Base-by-base conservation (phyloP, 2,113 vertebrate species). In the Phalacrocorax carbo region DNA sequence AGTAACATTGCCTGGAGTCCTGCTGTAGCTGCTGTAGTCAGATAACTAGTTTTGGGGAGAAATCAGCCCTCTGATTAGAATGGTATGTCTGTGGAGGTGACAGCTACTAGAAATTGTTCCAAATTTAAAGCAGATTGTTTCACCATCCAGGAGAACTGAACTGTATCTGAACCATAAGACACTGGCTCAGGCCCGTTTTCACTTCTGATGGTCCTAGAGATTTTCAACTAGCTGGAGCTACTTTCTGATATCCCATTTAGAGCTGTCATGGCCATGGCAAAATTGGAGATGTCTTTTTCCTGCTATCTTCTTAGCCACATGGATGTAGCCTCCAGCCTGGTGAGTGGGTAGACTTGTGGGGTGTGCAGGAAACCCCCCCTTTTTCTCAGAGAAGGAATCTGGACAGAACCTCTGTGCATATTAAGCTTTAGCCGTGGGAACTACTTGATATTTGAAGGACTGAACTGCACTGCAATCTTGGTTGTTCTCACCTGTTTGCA, bases 311-410 rank as follows among this genome's bases (percentile, higher is more conserved):
- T 82, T 94, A 82, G 70, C 9, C 60, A 38, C 46, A 1, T 32
- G 78, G 85, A 94, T 80, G 61, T 52, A 89, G 85, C 57, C 85
- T 90, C 15, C 75, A 82, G 88, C 23, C 79, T 93, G 85, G 85
- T 95, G 92, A 96, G 85, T 93, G 64, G 36, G 64, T 27, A 11
- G 23, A 9, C 44, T 49, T 38, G 17, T 22, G 72, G 66, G 49
- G 10, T 75, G n/a, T 78, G 60, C 76, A 93, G 94, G 76, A 86
- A 55, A 95, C 55, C 34, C 17, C 17, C n/a, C 1, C 0, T 36
- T 52, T 52, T 64, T 49, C 34, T 78, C 51, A 51, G 62, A 73
- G 72, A 32, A 75, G n/a, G 27, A 86, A 34, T 19, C 38, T 62
- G 72, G 46, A 19, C 23, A 23, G 55, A 81, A 62, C 18, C 21